Evolutionary conservation across 2,113 vertebrate genomes (phyloP), one percentile per base, ranked within the genome.

Genomic region (Leptobrachium ailaonicum): DNA sequence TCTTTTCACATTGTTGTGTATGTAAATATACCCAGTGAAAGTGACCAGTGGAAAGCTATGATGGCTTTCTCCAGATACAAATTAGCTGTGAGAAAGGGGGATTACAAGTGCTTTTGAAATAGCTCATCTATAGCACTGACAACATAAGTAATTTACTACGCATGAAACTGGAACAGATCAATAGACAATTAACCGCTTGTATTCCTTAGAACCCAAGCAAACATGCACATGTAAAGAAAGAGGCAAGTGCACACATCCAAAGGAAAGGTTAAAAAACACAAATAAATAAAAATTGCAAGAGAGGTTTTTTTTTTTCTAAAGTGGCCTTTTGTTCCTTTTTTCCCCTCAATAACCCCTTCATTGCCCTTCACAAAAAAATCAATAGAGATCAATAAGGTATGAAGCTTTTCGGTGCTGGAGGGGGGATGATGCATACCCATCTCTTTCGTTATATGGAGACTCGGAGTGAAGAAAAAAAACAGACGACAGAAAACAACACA

Each of bases 351-450:
- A 81, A 69, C 64, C 79, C 79, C 71, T 81, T 81, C 79, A 75
- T 43, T 81, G 79, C 79, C 72, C 79, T 81, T 81, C 79, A 81
- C 70, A 75, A 81, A 56, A 50, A 43, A 56, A 81, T 81, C 79
- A 69, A 75, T 81, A 75, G 63, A 62, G 43, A 75, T 74, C 79
- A 60, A 81, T 68, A 47, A 42, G 62, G 64, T 45, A 74, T 67
- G 64, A 60, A 73, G 53, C 71, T 63, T 44, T 47, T 50, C 47
- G 58, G 32, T 75, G 53, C 54, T 41, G 72, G 44, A 68, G 41
- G 12, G 53, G 41, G 14, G 62, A 14, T 32, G 20, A 32, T 44
- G 62, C 47, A 62, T 62, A 44, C 43, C 41, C 54, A 60, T 12
- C 20, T 54, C 32, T 41, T 20, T 44, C 56, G 13, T 60, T 60